Base-by-base conservation (phyloP, 1,140 invertebrate genomes). In the Homarus americanus region DNA sequence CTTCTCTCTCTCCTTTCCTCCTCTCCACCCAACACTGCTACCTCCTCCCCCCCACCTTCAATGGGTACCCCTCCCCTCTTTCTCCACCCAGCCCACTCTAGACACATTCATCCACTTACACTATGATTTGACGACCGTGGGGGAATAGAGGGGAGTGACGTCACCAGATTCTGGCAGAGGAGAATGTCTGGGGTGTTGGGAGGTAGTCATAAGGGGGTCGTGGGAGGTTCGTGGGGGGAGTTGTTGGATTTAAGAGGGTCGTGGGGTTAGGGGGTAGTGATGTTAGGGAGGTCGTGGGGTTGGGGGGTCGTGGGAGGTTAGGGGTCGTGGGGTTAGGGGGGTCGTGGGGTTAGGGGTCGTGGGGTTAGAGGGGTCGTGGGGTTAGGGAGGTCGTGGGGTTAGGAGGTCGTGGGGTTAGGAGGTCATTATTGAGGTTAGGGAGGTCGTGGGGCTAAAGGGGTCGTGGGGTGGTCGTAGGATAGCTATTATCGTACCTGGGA, bases 81-180 rank as follows among this genome's bases (percentile, higher is more conserved):
- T 24, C 72, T 12, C 28, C 32, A 15, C 24, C 32, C 72, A 3
- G 4, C 3, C 10, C 36, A 7, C 41, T 80, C 78, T 49, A 49
- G 53, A 53, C 78, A 38, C 44, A 80, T 80, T 53, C 78, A 80
- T 80, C n/a, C 44, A 80, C 53, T 80, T 80, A 53, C 44, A 38
- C 78, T 53, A 80, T 53, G 78, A 80, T 53, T 80, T 80, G 78
- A 80, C 78, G 44, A 53, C 41, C 78, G 49, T 34, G 40, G 66
- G n/a, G 66, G 32, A 63, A 36, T 17, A 28, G 79, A 32, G 34
- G 79, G 49, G 44, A 38, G 44, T 15, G 63, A 28, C 34, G 41
- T 44, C 41, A 28, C 41, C n/a, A n/a, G n/a, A 40, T 10, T 28
- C n/a, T 4, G 76, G 41, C 36, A 2, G 78, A 17, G 53, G 40